A percentile compares a stretch with the other conserved stretches of the same genome.
These are phyloP conservation scores for Steatornis caripensis DNA, from an alignment of 2,113 vertebrate genomes.

Conservation along the genomic window DNA sequence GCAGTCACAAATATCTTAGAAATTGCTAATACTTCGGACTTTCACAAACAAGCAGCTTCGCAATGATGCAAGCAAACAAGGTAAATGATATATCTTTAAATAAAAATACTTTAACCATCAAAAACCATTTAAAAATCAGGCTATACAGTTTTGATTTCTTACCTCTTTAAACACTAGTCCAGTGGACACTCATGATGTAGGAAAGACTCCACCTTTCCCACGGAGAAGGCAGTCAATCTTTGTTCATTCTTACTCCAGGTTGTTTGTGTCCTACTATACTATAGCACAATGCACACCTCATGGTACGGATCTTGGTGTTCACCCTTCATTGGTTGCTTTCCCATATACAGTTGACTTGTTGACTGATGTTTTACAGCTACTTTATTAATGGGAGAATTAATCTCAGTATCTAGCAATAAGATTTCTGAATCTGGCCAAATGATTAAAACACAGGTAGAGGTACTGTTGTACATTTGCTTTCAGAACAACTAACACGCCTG, in stretches of 20 bases:
- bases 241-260: neutral
- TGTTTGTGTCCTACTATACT: neutral
- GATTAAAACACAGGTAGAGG: neutral
- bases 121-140: too few species aligned
- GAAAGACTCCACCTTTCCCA: neutral
- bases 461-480: neutral
- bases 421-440: neutral
- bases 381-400: neutral
- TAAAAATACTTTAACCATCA: neutral
- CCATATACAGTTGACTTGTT: neutral
- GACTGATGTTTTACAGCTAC: neutral
- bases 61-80: neutral
- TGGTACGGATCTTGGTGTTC: neutral
- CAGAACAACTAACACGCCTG: neutral
- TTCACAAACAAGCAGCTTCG: neutral
- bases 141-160: neutral
- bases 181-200: neutral
- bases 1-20: neutral
- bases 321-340: neutral
- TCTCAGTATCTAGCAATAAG: neutral
- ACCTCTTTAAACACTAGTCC: neutral
- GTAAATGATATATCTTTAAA: neutral
- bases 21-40: neutral
- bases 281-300: neutral
- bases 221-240: neutral